phyloP scores from a whole-genome alignment of 2,797 vertebrate genomes.

The Peromyscus melanophrys region DNA sequence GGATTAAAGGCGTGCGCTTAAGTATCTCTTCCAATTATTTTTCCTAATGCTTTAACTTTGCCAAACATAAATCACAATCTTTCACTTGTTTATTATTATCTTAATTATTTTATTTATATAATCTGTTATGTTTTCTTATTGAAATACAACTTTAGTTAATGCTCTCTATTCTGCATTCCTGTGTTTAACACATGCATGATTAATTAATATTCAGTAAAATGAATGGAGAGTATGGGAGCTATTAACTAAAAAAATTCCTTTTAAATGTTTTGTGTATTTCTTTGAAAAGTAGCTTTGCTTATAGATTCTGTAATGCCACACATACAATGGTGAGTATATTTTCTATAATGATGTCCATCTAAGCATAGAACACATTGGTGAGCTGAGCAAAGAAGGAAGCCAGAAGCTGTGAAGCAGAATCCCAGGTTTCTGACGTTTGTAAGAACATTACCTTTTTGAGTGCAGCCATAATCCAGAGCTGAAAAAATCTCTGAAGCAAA shows the following conservation, averaged over 20 bases:
- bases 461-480: neutral
- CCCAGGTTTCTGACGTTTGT: neutral
- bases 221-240: neutral
- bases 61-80: neutral
- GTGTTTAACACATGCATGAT: neutral
- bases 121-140: neutral
- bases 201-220: neutral
- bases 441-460: neutral
- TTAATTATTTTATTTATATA: slow-evolving; percentile 5
- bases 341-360: neutral
- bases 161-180: neutral
- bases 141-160: neutral
- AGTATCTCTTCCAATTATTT: neutral
- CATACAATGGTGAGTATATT: neutral
- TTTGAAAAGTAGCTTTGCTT: neutral
- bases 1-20: neutral
- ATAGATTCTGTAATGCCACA: neutral
- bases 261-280: neutral
- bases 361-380: neutral
- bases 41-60: neutral
- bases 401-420: neutral
- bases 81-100: neutral
- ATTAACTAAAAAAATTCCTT: neutral
- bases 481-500: neutral
- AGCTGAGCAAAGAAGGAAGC: neutral